Percentiles rank a stretch among this genome's conserved stretches.
Conservation (phyloP, 1,140 invertebrate species). For the Drosophila kepulauana region DNA sequence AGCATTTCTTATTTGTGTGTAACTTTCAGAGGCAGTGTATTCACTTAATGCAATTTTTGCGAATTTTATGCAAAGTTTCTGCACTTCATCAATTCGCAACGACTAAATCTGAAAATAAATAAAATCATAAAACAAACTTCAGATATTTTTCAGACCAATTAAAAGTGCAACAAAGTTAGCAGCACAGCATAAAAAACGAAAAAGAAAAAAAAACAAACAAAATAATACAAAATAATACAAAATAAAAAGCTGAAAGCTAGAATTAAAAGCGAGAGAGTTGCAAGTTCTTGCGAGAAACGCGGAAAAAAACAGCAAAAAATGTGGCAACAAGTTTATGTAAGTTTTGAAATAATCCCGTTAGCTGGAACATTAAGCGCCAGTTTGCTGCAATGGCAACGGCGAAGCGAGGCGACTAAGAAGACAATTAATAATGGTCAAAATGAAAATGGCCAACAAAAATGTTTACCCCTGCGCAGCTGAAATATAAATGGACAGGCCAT, state of each 20-base stretch:
- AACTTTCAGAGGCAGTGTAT: constrained; percentile 1
- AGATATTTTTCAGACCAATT: constrained; percentile 67
- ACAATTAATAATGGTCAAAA: constrained; percentile 71
- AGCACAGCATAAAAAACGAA: neutral
- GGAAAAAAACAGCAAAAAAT: neutral
- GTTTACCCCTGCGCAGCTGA: constrained; percentile 35
- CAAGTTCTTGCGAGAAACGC: constrained; percentile 29
- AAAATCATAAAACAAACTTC: constrained; percentile 65
- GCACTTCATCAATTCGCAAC: constrained; percentile 51
- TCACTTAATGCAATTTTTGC: constrained; percentile 4
- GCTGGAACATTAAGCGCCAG: constrained; percentile 37
- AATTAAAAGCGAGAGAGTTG: constrained; percentile 26
- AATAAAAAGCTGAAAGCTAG: neutral
- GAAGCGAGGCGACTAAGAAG: constrained; percentile 45
- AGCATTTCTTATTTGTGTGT: too few species aligned
- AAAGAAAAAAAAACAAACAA: too few species aligned
- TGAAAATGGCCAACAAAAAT: constrained; percentile 47
- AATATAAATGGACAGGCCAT: constrained; percentile 66
- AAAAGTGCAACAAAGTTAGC: constrained; percentile 68
- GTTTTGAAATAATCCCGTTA: constrained; percentile 57
- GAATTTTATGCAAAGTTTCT: constrained; percentile 19
- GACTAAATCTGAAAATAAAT: constrained; percentile 46
- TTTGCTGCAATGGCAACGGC: constrained; percentile 3
- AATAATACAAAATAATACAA: constrained; percentile 5
- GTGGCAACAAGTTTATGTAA: constrained; percentile 10